A percentile compares a stretch with the other conserved stretches of the same genome.
Evolutionary conservation across 2,113 vertebrate genomes (phyloP).

Genomic region (Numida meleagris): DNA sequence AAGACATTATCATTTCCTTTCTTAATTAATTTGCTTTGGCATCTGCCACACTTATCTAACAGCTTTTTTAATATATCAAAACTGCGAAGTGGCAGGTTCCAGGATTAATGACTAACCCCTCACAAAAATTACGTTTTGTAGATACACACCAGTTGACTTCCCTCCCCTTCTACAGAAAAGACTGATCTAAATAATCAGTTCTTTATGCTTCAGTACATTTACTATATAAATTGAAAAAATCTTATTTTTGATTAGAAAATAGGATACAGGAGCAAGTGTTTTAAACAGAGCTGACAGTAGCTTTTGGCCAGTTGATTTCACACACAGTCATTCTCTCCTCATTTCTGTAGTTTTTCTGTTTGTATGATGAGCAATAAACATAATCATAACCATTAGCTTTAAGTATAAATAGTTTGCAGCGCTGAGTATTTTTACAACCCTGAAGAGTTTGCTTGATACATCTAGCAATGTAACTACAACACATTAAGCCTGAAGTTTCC

Average conservation of each 20-base stretch:
- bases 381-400: conserved; percentile 34
- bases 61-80: conserved; percentile 48
- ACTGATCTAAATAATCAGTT: conserved; percentile 44
- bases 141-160: neutral
- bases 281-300: conserved; percentile 17
- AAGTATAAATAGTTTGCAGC: neutral
- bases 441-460: neutral
- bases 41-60: conserved; percentile 32
- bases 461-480: conserved; percentile 2
- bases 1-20: conserved; percentile 50
- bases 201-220: conserved; percentile 34
- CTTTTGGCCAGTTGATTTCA: conserved; percentile 11
- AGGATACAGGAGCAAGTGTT: conserved; percentile 32
- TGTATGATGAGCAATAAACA: conserved; percentile 10
- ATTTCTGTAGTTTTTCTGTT: conserved; percentile 7
- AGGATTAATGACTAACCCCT: conserved; percentile 61
- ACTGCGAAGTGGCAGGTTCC: neutral
- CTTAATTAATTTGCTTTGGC: conserved; percentile 47
- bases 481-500: neutral
- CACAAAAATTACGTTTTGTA: conserved; percentile 45
- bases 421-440: neutral
- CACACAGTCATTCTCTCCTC: neutral
- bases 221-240: conserved; percentile 33
- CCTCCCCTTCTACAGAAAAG: neutral
- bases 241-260: conserved; percentile 54